A percentile compares a stretch with the other conserved stretches of the same genome.
Conservation (phyloP, 2,888 invertebrate genomes). For the Drosophila acutilabella region DNA sequence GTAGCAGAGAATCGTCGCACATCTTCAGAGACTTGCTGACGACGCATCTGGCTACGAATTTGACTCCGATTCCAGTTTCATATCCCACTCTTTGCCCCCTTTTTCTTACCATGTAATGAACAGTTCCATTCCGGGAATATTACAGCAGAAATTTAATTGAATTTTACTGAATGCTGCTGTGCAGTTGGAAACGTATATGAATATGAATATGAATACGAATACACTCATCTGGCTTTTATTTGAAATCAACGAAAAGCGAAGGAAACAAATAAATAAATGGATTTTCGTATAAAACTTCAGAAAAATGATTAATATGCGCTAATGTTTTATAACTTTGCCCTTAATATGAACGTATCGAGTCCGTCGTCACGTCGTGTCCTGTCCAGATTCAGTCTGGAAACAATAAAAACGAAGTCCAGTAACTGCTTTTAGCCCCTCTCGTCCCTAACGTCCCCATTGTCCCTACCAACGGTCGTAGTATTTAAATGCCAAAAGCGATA, state of each 20-base stretch:
- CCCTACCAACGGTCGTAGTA: constrained; percentile 39
- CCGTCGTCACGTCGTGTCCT: constrained; percentile 42
- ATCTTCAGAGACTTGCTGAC: constrained; percentile 58
- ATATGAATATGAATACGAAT: background rate
- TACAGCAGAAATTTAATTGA: constrained; percentile 71
- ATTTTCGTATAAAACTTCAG: constrained; percentile 64
- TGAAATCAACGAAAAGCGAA: constrained; percentile 30
- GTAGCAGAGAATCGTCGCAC: constrained; percentile 1
- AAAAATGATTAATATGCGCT: constrained; percentile 77
- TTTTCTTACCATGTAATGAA: constrained; percentile 34
- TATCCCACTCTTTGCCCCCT: background rate
- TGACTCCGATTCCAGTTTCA: constrained; percentile 1
- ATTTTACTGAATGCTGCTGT: constrained; percentile 45
- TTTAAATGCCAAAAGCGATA: constrained; percentile 80
- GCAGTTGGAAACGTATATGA: background rate
- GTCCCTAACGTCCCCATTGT: constrained; percentile 4
- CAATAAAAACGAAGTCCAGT: constrained; percentile 40
- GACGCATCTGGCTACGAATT: constrained; percentile 36
- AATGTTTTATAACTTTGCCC: constrained; percentile 78
- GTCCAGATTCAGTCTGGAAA: constrained; percentile 24
- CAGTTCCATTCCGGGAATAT: constrained; percentile 57
- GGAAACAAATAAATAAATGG: constrained; percentile 62
- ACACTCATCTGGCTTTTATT: constrained; percentile 15
- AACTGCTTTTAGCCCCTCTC: constrained; percentile 16
- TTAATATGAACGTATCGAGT: constrained; percentile 67